Percentiles rank a stretch among this genome's conserved stretches.
These are phyloP conservation scores for Littorina saxatilis DNA, from an alignment of 1,140 invertebrate genomes.

Conservation along the genomic window DNA sequence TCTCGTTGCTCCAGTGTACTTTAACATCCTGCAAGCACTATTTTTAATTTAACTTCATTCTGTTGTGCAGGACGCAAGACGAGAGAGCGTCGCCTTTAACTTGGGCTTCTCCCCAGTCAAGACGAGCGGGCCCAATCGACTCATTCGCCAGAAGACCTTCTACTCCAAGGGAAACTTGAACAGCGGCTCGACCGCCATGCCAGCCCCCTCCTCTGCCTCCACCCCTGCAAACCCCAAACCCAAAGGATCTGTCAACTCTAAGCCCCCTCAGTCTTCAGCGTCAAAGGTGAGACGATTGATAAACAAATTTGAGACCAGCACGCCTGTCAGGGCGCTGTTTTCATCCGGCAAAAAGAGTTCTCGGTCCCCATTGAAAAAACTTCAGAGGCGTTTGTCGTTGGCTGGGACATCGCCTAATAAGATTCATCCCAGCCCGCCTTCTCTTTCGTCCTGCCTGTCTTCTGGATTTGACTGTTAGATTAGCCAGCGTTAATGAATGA, in stretches of 20 bases:
- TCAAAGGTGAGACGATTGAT: conserved; percentile 6
- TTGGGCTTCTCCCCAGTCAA: conserved; percentile 43
- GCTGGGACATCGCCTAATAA: neutral
- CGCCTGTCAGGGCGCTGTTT: neutral
- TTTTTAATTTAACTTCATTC: neutral
- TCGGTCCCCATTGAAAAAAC: neutral
- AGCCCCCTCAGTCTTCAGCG: neutral
- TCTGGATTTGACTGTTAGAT: neutral
- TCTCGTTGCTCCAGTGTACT: neutral
- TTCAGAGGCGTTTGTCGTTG: neutral
- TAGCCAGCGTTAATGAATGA: neutral
- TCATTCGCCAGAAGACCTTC: conserved; percentile 39
- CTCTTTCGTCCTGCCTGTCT: neutral
- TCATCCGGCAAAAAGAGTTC: neutral
- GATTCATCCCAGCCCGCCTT: neutral
- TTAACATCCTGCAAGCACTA: neutral
- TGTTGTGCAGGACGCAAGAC: conserved; percentile 16
- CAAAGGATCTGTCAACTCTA: neutral
- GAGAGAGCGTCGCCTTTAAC: conserved; percentile 41
- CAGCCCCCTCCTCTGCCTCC: neutral
- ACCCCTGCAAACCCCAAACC: neutral
- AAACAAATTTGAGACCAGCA: neutral
- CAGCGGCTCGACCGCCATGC: neutral
- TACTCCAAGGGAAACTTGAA: neutral
- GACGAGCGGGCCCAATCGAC: neutral